Evolutionary conservation across 1,140 invertebrate species (phyloP), one percentile per base, ranked within the genome.

Genomic region (Panagrolaimus sp.): DNA sequence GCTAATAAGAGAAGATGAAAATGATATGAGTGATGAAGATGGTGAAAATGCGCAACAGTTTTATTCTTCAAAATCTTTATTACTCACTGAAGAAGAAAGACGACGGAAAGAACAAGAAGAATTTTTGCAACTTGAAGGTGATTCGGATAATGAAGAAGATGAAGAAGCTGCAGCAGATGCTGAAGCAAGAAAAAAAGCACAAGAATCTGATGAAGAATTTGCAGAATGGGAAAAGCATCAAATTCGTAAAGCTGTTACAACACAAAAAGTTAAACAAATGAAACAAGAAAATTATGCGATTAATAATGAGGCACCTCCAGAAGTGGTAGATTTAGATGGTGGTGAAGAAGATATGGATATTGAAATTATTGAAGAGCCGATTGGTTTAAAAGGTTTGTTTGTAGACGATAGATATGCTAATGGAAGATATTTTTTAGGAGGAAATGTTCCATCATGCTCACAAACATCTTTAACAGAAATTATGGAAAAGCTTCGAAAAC

Each of bases 11-110:
- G 75, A 77, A 47, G 75, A 77, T 67, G 75, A 77, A 44, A 77
- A 77, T 42, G 75, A 77, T 45, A 63, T 78, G 47, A 74, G 74
- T 27, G 75, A 77, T 48, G 75, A 78, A 23, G 76, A 78, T 9
- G 62, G 72, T n/a, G 63, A 27, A 16, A 71, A 71, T 11, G 46
- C 38, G 61, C 13, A 14, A 46, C 31, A 57, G 47, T 16, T 20
- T 27, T 76, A 72, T 23, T 75, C 76, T 14, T 47, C 75, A 14
- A 75, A 75, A 63, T 47, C 51, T 2, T 62, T 77, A n/a, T 25
- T 77, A 20, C 23, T 62, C 23, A 69, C 63, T 13, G 75, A 78
- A 31, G 75, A 77, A 65, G 61, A 75, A 20, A 25, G 48, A 20
- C 68, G 76, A 5, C 73, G 76, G 5, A 63, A 72, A 11, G 73